These are phyloP conservation scores for Eudemis profundana DNA, from an alignment of 2,888 invertebrate species.

Conservation along the genomic window DNA sequence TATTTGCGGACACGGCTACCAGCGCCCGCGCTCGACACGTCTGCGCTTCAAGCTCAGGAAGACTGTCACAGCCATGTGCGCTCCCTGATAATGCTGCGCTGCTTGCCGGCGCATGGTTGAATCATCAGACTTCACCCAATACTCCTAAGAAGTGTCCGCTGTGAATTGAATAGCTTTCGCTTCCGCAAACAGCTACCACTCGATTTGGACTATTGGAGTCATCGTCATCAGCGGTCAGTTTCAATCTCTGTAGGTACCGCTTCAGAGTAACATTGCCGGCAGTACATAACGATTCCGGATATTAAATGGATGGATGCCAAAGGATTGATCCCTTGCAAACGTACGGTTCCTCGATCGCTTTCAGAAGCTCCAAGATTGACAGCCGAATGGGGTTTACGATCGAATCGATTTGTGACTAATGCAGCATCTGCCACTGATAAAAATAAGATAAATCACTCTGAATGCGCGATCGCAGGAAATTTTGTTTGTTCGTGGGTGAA, in stretches of 20 bases:
- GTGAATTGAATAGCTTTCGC: no score
- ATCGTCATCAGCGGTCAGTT: no score
- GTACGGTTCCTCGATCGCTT: conserved; percentile 12
- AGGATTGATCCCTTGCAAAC: conserved; percentile 22
- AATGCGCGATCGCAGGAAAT: conserved; percentile 33
- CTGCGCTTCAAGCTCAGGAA: conserved; percentile 38
- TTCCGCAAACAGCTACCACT: no score
- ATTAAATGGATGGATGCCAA: conserved; percentile 37
- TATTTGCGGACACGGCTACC: conserved; percentile 49
- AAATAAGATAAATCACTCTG: conserved; percentile 40
- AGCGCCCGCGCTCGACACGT: conserved; percentile 47
- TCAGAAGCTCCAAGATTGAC: conserved; percentile 15
- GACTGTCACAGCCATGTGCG: neutral
- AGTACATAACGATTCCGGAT: conserved; percentile 12
- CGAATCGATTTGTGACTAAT: conserved; percentile 36
- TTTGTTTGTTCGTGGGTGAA: conserved; percentile 29
- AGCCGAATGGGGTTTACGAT: conserved; percentile 37
- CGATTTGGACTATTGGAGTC: no score
- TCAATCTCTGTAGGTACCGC: neutral
- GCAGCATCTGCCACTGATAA: conserved; percentile 39
- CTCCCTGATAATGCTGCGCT: neutral
- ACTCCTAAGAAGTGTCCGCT: no score
- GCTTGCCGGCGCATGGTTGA: no score
- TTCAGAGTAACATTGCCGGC: neutral
- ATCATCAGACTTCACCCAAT: no score